These are phyloP conservation scores for Iphiclides podalirius DNA, from an alignment of 2,888 invertebrate genomes.

Conservation along the genomic window DNA sequence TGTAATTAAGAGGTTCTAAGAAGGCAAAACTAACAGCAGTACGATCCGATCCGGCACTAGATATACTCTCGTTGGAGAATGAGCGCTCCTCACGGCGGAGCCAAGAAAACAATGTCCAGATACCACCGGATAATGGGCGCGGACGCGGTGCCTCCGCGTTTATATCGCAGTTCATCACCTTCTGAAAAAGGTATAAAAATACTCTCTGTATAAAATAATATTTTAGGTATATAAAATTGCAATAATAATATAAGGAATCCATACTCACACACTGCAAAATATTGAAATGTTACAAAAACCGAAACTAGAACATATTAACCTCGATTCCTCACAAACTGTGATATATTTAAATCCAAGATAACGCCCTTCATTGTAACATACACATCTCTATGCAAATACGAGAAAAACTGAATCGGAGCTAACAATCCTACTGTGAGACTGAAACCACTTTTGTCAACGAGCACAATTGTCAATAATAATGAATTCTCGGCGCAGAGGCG, in stretches of 20 bases:
- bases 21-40: slow-evolving; percentile 87
- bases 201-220: not conserved
- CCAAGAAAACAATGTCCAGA: slow-evolving; percentile 86
- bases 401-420: slow-evolving; percentile 4
- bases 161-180: slow-evolving; percentile 62
- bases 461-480: slow-evolving; percentile 23
- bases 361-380: slow-evolving; percentile 14
- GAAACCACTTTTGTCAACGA: slow-evolving; percentile 16
- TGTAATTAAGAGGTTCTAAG: slow-evolving; percentile 78
- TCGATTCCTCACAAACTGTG: slow-evolving; percentile 32
- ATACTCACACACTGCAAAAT: slow-evolving; percentile 54
- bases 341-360: slow-evolving; percentile 13
- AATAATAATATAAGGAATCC: slow-evolving; percentile 11
- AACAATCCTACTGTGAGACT: slow-evolving; percentile 6
- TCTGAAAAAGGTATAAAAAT: slow-evolving; percentile 20
- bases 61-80: slow-evolving; percentile 76
- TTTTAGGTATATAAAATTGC: not conserved
- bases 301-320: slow-evolving; percentile 52
- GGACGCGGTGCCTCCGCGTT: slow-evolving; percentile 53
- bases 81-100: slow-evolving; percentile 81
- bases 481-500: slow-evolving; percentile 7
- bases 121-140: slow-evolving; percentile 69
- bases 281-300: slow-evolving; percentile 42
- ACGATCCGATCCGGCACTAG: slow-evolving; percentile 85
- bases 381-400: not conserved